Percentiles rank a stretch among this genome's conserved stretches.
Conservation (phyloP, 30 jellyfish, hydroid and myxozoan genomes). For the Aurelia sp. region DNA sequence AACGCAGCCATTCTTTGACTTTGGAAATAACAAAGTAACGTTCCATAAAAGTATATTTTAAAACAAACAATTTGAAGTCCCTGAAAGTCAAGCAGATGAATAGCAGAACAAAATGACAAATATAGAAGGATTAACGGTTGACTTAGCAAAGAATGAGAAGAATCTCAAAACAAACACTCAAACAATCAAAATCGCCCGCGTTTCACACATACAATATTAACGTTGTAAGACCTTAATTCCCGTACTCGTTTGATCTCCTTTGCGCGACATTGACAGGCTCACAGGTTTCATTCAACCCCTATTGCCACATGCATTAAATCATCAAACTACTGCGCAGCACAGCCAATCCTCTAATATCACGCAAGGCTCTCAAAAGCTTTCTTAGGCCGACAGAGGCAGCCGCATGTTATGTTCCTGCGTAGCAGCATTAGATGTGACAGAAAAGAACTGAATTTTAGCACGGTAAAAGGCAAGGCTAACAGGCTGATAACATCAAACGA, state of each 20-base stretch:
- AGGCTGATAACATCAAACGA: conserved; percentile 11
- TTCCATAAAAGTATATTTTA: background rate
- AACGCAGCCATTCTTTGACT: background rate
- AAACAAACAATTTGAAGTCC: conserved; percentile 33
- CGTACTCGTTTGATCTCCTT: conserved; percentile 74
- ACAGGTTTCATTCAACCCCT: conserved; percentile 31
- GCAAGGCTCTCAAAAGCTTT: conserved; percentile 48
- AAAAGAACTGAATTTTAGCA: background rate
- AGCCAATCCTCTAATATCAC: conserved; percentile 18
- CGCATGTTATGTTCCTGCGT: background rate
- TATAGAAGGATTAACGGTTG: conserved; percentile 50
- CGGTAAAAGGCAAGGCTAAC: background rate
- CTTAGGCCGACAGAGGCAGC: conserved; percentile 54
- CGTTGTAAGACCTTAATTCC: conserved; percentile 62
- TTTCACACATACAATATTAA: conserved; percentile 62
- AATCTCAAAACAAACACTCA: conserved; percentile 46
- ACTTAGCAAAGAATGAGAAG: conserved; percentile 44
- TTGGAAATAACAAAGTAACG: background rate
- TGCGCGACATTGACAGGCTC: conserved; percentile 58
- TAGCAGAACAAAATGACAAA: conserved; percentile 40
- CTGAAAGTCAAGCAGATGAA: conserved; percentile 31
- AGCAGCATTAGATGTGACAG: background rate
- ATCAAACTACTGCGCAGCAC: conserved; percentile 63
- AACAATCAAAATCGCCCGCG: conserved; percentile 63
- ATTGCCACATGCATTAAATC: conserved; percentile 31